Base-by-base conservation (phyloP, 1,140 invertebrate species). In the Campodea augens region DNA sequence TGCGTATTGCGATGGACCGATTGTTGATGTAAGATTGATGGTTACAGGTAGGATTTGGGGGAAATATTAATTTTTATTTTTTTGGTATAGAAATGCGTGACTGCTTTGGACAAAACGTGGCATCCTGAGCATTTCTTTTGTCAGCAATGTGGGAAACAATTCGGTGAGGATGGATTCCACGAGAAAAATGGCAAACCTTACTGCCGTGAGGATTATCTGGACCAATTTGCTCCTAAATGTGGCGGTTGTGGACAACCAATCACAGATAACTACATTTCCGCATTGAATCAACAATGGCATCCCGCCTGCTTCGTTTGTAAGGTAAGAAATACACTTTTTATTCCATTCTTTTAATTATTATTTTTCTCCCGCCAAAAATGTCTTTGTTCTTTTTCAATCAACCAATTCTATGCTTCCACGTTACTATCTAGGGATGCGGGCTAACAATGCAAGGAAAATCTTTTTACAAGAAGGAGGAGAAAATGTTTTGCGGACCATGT, bases 41-140 rank as follows among this genome's bases (percentile, higher is more conserved):
- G 32, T 10, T 15, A 32, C 27, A 32, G 27, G n/a, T n/a, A n/a
- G n/a, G n/a, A n/a, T n/a, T n/a, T n/a, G n/a, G n/a, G n/a, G n/a
- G n/a, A n/a, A n/a, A n/a, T n/a, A n/a, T n/a, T n/a, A n/a, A 15
- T 15, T 15, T 10, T 32, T 7, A 10, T 15, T 32, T 32, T 32
- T 36, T 48, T 46, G 56, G 71, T 72, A 29, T 67, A 96, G 91
- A 97, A 97, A 90, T 98, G 93, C 67, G 88, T 98, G 25, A 98
- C 91, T 1, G 95, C 95, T 2, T 65, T 98, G 59, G 92, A 96
- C 57, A 91, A 90, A 61, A 98, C 92, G 37, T 99, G 92, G 91
- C 96, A 99, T 63, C 92, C 91, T 48, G 92, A 98, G 62, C 93
- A 98, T 67, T 99, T 99, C 73, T 92, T 96, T 69, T 99, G 96